Base-by-base conservation (phyloP, 2,797 vertebrate species). In the Danio choprae region DNA sequence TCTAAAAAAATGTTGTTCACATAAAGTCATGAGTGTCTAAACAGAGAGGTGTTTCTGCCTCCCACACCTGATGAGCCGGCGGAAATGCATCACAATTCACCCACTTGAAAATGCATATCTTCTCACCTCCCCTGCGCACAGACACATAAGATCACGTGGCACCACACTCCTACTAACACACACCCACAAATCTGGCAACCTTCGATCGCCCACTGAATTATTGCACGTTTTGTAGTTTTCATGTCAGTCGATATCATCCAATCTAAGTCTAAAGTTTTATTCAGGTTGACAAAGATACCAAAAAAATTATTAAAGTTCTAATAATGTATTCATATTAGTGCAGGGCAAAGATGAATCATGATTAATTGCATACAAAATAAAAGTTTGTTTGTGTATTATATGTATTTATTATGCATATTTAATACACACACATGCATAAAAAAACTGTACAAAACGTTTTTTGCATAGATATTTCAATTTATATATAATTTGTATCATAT, bases 21-120 rank as follows among this genome's bases (percentile, higher is more conserved):
- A 56, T 75, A 29, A 60, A 20, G 53, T 16, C n/a, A 58, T 60
- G n/a, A 50, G 48, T 5, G n/a, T 68, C 38, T 12, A 62, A 69
- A 65, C 60, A 41, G 22, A 60, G 41, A 65, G 71, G 36, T 71
- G 18, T 44, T 74, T 50, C 38, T 53, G 16, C 53, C 53, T 59
- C 75, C 81, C 53, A 53, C 75, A 44, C 20, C 11, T 51, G 68
- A 68, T 71, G 67, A 73, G 29, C 74, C 13, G 29, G 20, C 62
- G 81, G 76, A 83, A 79, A 56, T 83, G 81, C 71, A 78, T 83
- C 81, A 83, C 46, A 9, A 41, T 53, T 63, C 46, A 71, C 43
- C 50, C 68, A 72, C 69, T 70, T 59, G 50, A 7, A 70, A 60
- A 43, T 56, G 68, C 48, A 56, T 41, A 12, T 44, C n/a, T 74